These are phyloP conservation scores for Bruchidius siliquastri DNA, from an alignment of 2,888 invertebrate genomes.

Conservation along the genomic window DNA sequence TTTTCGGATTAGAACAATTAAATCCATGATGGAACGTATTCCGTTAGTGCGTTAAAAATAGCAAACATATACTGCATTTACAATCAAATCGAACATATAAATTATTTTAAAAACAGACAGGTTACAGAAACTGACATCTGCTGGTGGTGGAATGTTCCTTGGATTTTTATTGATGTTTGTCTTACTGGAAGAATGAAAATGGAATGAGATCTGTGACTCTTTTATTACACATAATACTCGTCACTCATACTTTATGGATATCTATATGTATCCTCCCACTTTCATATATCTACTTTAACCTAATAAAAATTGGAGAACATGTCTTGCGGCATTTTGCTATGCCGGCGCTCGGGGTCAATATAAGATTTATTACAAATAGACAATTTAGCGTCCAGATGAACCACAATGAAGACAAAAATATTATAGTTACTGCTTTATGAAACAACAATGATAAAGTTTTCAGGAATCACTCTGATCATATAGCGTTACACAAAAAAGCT, in stretches of 20 bases:
- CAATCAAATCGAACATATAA: too few species aligned
- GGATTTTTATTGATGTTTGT: too few species aligned
- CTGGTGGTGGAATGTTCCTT: too few species aligned
- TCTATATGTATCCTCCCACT: not conserved
- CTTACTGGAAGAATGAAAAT: too few species aligned
- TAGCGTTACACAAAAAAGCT: too few species aligned
- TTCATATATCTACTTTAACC: not conserved
- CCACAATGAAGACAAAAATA: not conserved
- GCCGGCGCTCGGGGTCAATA: not conserved
- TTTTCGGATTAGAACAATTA: too few species aligned
- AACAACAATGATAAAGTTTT: not conserved
- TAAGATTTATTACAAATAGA: not conserved
- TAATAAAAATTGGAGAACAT: not conserved
- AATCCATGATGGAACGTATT: too few species aligned
- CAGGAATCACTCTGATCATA: too few species aligned
- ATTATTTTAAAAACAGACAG: too few species aligned
- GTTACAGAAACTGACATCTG: too few species aligned
- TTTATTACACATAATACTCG: not conserved
- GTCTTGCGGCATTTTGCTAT: not conserved
- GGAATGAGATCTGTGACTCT: not conserved
- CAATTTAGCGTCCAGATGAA: not conserved
- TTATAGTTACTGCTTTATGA: not conserved
- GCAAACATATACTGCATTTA: too few species aligned
- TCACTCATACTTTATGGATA: not conserved
- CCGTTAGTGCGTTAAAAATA: too few species aligned